These are phyloP conservation scores for Myoxocephalus aenaeus DNA, from an alignment of 2,797 vertebrate genomes.

Conservation along the genomic window DNA sequence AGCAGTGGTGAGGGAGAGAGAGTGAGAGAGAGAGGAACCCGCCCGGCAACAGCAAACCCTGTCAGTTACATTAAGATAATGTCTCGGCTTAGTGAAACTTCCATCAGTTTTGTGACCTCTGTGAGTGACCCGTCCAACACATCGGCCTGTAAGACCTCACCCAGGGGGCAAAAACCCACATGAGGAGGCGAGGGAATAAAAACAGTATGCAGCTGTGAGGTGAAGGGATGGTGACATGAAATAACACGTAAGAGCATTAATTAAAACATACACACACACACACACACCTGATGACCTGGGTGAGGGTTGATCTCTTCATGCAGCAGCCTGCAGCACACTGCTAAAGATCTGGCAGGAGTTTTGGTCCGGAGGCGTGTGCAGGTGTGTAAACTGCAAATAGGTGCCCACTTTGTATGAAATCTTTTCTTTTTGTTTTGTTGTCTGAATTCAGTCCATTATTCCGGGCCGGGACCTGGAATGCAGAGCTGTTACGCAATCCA, in stretches of 20 bases:
- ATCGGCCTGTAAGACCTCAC: neutral
- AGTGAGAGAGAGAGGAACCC: neutral
- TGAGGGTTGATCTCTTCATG: constrained; percentile 10
- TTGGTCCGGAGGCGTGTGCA: constrained; percentile 10
- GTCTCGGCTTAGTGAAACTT: constrained; percentile 21
- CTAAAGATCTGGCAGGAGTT: constrained; percentile 28
- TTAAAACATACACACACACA: neutral
- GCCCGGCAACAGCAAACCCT: constrained; percentile 37
- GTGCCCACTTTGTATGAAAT: constrained; percentile 5
- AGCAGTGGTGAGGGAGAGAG: constrained; percentile 41
- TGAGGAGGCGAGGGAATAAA: constrained; percentile 1
- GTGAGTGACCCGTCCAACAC: neutral
- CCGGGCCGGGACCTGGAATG: constrained; percentile 62
- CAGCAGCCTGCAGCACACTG: neutral
- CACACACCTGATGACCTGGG: constrained; percentile 17
- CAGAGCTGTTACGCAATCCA: constrained; percentile 57
- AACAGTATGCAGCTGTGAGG: neutral
- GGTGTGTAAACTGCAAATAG: constrained; percentile 14
- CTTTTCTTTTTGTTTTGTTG: neutral
- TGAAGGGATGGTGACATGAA: neutral
- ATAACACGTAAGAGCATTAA: neutral
- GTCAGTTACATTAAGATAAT: neutral
- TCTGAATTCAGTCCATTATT: constrained; percentile 32
- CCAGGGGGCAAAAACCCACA: neutral
- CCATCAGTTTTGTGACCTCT: neutral